Conservation (phyloP, 1,140 invertebrate genomes). For the Drosophila pseudoobscura region DNA sequence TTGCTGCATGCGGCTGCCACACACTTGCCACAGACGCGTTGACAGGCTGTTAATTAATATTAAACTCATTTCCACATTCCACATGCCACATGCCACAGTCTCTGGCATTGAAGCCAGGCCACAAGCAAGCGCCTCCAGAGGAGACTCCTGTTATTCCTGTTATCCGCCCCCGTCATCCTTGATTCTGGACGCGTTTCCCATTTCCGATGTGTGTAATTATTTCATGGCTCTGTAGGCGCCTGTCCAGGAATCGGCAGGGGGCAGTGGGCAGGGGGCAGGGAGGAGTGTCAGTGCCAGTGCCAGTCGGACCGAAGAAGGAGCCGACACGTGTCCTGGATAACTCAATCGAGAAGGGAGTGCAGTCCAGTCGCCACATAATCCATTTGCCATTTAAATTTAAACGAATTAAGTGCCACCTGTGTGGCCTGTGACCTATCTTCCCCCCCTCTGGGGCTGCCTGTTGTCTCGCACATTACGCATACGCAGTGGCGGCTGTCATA, state of each 20-base stretch:
- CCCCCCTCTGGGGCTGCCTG: not conserved
- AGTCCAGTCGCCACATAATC: conserved; percentile 61
- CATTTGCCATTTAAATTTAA: conserved; percentile 77
- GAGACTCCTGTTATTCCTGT: not conserved
- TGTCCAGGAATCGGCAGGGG: too few relatives aligned
- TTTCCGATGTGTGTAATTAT: conserved; percentile 74
- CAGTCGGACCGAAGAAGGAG: not conserved
- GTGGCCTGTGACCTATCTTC: not conserved
- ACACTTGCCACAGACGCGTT: conserved; percentile 29
- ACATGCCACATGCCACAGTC: conserved; percentile 9
- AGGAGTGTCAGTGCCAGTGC: not conserved
- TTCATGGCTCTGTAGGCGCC: conserved; percentile 46
- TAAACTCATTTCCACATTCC: conserved; percentile 74
- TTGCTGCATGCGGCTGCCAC: conserved; percentile 6
- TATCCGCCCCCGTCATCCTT: conserved; percentile 11
- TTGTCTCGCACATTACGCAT: conserved; percentile 60
- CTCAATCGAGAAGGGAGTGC: conserved; percentile 49
- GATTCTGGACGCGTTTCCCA: conserved; percentile 65
- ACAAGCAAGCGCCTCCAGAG: conserved; percentile 35
- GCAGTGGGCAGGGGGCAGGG: too few relatives aligned
- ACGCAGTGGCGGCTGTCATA: conserved; percentile 43
- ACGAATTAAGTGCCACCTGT: conserved; percentile 40
- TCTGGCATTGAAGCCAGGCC: conserved; percentile 63
- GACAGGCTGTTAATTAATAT: conserved; percentile 73
- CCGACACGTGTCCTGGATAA: conserved; percentile 66